These are phyloP conservation scores for Bursaphelenchus okinawaensis DNA, from an alignment of 2,888 invertebrate genomes.

Conservation along the genomic window DNA sequence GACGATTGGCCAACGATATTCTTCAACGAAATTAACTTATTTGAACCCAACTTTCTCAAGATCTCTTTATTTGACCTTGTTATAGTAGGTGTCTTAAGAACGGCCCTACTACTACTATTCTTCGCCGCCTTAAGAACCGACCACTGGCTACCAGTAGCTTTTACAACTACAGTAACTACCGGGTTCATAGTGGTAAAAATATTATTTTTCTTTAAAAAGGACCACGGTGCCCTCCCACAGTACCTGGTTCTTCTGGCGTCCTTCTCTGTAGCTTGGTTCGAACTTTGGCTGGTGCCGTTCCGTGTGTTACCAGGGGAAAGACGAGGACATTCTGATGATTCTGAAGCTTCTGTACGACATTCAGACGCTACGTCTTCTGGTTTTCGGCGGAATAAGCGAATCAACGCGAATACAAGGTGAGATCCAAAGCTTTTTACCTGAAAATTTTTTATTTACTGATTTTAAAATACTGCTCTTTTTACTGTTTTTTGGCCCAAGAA, in stretches of 20 bases:
- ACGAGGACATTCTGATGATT: conserved; percentile 12
- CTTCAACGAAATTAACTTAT: conserved; percentile 42
- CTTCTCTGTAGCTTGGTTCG: conserved; percentile 46
- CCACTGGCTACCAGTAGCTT: conserved; percentile 45
- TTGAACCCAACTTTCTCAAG: conserved; percentile 40
- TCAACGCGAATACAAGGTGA: conserved; percentile 2
- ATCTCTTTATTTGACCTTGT: conserved; percentile 47
- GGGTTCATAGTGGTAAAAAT: conserved; percentile 43
- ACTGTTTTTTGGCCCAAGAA: too few relatives aligned
- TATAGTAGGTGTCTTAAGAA: conserved; percentile 37
- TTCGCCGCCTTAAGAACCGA: conserved; percentile 38
- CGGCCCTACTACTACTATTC: conserved; percentile 32
- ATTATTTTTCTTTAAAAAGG: conserved; percentile 34
- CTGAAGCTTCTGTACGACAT: not conserved
- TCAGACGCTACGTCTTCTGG: conserved; percentile 3
- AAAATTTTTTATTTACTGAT: not conserved
- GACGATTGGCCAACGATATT: conserved; percentile 42
- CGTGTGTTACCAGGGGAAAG: conserved; percentile 45
- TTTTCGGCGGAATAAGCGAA: conserved; percentile 2
- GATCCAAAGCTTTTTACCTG: not conserved
- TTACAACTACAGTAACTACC: conserved; percentile 41
- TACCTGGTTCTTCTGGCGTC: conserved; percentile 43
- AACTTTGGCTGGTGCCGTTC: conserved; percentile 51
- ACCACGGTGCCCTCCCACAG: conserved; percentile 29
- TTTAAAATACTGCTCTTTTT: too few relatives aligned